Evolutionary conservation across 1,140 invertebrate genomes (phyloP).

Genomic region (Drosophila ogumai): DNA sequence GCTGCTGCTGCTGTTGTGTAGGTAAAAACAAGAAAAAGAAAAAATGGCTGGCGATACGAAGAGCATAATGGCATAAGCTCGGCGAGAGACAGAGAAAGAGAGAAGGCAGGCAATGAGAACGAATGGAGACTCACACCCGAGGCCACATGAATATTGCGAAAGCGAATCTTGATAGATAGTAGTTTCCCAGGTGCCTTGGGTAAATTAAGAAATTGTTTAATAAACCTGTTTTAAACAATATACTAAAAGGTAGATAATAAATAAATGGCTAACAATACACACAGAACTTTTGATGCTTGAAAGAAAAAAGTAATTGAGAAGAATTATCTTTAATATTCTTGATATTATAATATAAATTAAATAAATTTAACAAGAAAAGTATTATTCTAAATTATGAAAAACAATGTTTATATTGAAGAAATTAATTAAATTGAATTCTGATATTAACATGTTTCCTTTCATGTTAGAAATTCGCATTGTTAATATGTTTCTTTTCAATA

Average conservation of each 20-base stretch:
- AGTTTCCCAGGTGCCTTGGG: not conserved
- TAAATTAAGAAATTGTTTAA: not conserved
- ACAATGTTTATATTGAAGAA: not conserved
- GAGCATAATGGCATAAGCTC: slow-evolving; percentile 60
- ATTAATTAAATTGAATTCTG: not conserved
- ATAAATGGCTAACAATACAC: not conserved
- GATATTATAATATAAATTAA: not conserved
- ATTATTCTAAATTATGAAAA: not conserved
- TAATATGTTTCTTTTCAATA: not conserved
- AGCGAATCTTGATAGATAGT: not conserved
- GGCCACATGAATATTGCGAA: slow-evolving; percentile 25
- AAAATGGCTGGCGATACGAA: slow-evolving; percentile 68
- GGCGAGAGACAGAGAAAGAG: slow-evolving; percentile 26
- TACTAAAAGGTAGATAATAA: no score
- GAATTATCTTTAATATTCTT: not conserved
- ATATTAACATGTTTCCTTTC: not conserved
- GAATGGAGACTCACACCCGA: slow-evolving; percentile 33
- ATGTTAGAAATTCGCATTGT: not conserved
- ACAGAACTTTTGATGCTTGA: no score
- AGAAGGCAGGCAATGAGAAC: slow-evolving; percentile 15
- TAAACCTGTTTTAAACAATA: no score
- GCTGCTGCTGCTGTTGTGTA: slow-evolving; percentile 45
- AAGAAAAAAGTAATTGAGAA: not conserved
- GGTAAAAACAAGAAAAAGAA: slow-evolving; percentile 61
- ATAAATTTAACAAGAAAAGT: not conserved